Conservation (phyloP, 92 coral and sea anemone genomes). For the Bergia sp. region DNA sequence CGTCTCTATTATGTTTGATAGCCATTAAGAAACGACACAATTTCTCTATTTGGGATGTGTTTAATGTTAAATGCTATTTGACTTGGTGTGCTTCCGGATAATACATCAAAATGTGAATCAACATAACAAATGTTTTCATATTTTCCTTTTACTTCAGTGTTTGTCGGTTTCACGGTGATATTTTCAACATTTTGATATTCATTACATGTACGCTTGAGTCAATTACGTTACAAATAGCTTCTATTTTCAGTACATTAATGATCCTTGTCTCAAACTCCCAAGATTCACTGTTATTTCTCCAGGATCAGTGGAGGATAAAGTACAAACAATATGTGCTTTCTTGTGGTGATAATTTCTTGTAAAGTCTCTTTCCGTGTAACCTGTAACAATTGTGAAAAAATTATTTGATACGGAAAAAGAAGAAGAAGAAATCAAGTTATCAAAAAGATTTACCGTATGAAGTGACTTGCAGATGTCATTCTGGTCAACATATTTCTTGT, state of each 20-base stretch:
- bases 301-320: neutral
- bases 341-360: neutral
- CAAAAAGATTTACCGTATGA: neutral
- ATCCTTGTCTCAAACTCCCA: neutral
- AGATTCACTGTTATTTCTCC: neutral
- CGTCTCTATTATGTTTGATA: too few species aligned
- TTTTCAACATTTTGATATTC: too few species aligned
- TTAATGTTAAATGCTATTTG: too few species aligned
- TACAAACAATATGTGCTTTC: neutral
- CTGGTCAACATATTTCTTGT: too few species aligned
- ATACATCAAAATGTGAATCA: too few species aligned
- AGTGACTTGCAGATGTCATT: neutral
- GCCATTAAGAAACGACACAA: too few species aligned
- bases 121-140: too few species aligned
- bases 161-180: too few species aligned
- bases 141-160: too few species aligned
- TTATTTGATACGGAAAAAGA: neutral
- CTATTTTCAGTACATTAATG: neutral
- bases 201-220: neutral
- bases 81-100: too few species aligned
- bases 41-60: too few species aligned
- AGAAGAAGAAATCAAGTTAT: neutral
- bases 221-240: neutral
- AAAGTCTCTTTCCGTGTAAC: neutral
- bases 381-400: neutral